Conservation (phyloP, 23 tunicate genomes). For the Halocynthia roretzi region DNA sequence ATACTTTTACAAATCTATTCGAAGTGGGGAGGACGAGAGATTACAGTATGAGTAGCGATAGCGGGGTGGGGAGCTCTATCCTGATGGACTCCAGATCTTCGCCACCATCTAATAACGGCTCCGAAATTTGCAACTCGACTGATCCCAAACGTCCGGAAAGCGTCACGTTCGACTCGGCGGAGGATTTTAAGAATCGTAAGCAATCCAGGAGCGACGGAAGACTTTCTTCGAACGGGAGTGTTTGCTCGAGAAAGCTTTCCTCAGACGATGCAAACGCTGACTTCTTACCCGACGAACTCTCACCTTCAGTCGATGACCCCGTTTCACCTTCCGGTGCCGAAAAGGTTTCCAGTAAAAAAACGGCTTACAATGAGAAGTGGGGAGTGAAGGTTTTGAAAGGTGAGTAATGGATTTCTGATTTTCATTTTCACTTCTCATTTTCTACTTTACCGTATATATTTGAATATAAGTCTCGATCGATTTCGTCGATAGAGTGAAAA, state of each 20-base stretch:
- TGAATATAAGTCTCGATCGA: too few relatives aligned
- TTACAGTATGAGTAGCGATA: slow-evolving; percentile 50
- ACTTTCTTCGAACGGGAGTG: neutral
- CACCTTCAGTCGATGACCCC: neutral
- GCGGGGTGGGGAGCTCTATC: slow-evolving; percentile 42
- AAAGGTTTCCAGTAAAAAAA: slow-evolving; percentile 69
- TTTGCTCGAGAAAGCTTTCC: neutral
- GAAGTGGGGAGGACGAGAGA: slow-evolving; percentile 14
- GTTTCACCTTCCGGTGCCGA: slow-evolving; percentile 3
- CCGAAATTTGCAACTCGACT: neutral
- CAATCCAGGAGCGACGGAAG: slow-evolving; percentile 1
- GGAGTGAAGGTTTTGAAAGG: slow-evolving; percentile 98
- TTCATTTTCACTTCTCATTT: too few relatives aligned
- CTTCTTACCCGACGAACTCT: neutral
- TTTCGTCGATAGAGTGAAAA: too few relatives aligned
- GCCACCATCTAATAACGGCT: neutral
- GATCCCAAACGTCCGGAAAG: neutral
- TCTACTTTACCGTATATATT: neutral
- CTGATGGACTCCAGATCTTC: slow-evolving; percentile 7
- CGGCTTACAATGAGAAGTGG: slow-evolving; percentile 98
- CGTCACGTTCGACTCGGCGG: neutral
- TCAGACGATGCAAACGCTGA: neutral
- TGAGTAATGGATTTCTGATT: slow-evolving; percentile 2
- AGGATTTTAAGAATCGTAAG: neutral
- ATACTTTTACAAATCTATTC: slow-evolving; percentile 1